phyloP scores from a whole-genome alignment of 2,888 invertebrate genomes.

The Eristalis pertinax region DNA sequence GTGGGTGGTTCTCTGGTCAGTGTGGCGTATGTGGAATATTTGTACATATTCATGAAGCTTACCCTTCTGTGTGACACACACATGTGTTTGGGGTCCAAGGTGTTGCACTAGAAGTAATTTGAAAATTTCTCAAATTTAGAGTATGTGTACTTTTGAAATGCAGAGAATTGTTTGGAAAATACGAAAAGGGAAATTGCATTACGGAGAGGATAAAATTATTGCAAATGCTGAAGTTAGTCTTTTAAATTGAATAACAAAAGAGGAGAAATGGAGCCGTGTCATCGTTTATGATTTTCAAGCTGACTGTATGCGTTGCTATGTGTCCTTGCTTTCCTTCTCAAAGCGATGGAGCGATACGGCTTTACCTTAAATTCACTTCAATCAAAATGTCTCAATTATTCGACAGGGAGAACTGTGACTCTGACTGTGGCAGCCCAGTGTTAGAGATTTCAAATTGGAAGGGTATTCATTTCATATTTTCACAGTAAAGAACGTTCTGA shows the following conservation, averaged over 20 bases:
- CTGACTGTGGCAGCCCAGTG: background rate
- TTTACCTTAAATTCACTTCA: background rate
- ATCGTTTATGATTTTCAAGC: conserved; percentile 5
- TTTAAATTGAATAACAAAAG: conserved; percentile 37
- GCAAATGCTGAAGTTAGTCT: conserved; percentile 51
- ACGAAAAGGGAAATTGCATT: background rate
- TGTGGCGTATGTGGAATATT: conserved; percentile 58
- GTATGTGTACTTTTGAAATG: conserved; percentile 7
- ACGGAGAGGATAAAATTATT: conserved; percentile 7
- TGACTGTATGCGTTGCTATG: background rate
- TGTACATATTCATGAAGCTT: conserved; percentile 54
- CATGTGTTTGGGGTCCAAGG: conserved; percentile 25
- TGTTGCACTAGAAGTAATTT: conserved; percentile 55
- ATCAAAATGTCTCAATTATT: background rate
- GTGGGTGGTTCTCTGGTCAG: conserved; percentile 35
- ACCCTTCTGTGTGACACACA: background rate
- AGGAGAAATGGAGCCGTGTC: conserved; percentile 9
- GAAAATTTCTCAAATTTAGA: conserved; percentile 13
- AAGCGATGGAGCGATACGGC: too few relatives aligned
- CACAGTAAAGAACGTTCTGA: too few relatives aligned
- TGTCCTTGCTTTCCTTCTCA: background rate
- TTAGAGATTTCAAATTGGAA: background rate
- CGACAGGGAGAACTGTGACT: background rate
- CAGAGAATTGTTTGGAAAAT: conserved; percentile 31
- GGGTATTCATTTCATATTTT: background rate